Percentiles rank a stretch among this genome's conserved stretches.
Evolutionary conservation across 1,140 invertebrate species (phyloP).

Genomic region (Riptortus pedestris): DNA sequence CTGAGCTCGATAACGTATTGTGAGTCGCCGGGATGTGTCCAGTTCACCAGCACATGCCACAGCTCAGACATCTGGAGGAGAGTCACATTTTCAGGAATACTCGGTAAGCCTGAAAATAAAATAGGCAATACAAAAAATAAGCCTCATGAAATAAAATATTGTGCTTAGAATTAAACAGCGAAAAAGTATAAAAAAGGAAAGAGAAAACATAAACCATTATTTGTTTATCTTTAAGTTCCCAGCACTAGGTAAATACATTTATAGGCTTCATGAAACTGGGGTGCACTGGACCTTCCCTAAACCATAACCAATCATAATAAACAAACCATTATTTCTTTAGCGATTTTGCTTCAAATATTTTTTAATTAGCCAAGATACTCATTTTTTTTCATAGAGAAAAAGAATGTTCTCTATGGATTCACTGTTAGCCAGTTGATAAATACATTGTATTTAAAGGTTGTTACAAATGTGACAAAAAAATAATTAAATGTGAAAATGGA

Average conservation of each 20-base stretch:
- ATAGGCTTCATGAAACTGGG: background rate
- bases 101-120: conserved; percentile 10
- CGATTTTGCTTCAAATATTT: too few species aligned
- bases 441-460: too few species aligned
- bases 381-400: too few species aligned
- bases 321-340: too few species aligned
- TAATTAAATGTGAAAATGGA: too few species aligned
- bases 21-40: conserved; percentile 35
- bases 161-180: background rate
- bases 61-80: conserved; percentile 26
- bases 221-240: background rate
- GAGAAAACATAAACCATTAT: background rate
- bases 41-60: conserved; percentile 34
- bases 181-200: background rate
- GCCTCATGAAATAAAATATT: background rate
- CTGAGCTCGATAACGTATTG: conserved; percentile 46
- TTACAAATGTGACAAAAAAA: too few species aligned
- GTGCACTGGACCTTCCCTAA: background rate
- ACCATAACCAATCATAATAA: too few species aligned
- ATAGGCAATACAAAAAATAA: background rate
- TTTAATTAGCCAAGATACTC: too few species aligned
- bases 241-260: background rate
- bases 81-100: conserved; percentile 18
- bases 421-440: too few species aligned
- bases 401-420: too few species aligned